phyloP scores from a whole-genome alignment of 2,888 invertebrate species.

The Anodontia alba region DNA sequence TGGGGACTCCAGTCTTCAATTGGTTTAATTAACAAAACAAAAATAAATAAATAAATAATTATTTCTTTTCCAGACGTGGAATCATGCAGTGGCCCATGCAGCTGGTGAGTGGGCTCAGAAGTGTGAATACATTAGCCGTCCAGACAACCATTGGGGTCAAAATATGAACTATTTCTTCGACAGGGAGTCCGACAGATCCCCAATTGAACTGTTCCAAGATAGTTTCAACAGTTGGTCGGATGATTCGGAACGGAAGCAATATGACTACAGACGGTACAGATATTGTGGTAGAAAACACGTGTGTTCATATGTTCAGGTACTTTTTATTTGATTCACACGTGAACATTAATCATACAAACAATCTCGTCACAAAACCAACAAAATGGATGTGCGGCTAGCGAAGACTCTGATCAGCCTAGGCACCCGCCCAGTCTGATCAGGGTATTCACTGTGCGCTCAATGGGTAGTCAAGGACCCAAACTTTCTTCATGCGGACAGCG shows the following conservation, averaged over 20 bases:
- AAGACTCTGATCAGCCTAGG: no score
- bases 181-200: conserved; percentile 33
- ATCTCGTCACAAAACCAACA: no score
- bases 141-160: conserved; percentile 62
- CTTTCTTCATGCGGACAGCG: no score
- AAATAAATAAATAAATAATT: no score
- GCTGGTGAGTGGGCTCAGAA: conserved; percentile 61
- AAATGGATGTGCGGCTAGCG: no score
- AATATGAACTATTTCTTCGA: conserved; percentile 61
- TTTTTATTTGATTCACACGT: not conserved
- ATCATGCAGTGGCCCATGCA: conserved; percentile 55
- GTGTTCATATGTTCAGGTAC: conserved; percentile 64
- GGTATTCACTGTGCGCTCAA: no score
- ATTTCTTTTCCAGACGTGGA: conserved; percentile 57
- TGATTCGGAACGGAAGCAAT: conserved; percentile 35
- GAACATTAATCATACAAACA: no score
- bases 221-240: conserved; percentile 58
- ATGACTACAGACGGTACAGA: conserved; percentile 48
- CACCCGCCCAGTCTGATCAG: no score
- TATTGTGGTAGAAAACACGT: conserved; percentile 56
- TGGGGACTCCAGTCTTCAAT: no score
- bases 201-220: conserved; percentile 38
- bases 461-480: no score
- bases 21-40: no score
- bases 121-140: conserved; percentile 60